phyloP scores from a whole-genome alignment of 2,113 vertebrate genomes.

The Phyllostomus hastatus region DNA sequence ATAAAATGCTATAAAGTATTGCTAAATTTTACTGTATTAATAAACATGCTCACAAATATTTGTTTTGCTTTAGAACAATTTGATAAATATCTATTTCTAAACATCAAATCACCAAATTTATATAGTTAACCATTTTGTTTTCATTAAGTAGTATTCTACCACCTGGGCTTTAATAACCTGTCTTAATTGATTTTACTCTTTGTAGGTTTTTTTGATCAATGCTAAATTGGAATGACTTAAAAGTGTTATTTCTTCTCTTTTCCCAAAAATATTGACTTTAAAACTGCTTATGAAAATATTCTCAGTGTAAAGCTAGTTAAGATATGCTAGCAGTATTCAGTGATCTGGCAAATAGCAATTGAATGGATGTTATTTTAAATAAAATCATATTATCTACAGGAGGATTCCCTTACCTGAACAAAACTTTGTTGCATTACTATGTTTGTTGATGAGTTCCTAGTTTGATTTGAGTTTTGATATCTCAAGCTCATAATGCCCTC shows the following conservation, averaged over 20 bases:
- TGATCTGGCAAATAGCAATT: not conserved
- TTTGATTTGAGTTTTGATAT: slow-evolving; percentile 33
- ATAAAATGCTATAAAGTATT: not conserved
- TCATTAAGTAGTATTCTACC: not conserved
- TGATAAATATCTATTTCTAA: not conserved
- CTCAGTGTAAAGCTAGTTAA: not conserved
- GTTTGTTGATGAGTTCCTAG: not conserved
- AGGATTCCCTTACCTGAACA: not conserved
- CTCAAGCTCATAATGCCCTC: not conserved
- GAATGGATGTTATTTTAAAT: not conserved
- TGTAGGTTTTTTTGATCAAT: not conserved
- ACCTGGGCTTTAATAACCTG: not conserved
- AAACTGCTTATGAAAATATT: not conserved
- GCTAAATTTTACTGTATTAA: not conserved
- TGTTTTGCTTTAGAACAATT: not conserved
- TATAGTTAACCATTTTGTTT: not conserved
- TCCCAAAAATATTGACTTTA: slow-evolving; percentile 4
- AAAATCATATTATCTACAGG: not conserved
- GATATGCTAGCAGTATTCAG: not conserved
- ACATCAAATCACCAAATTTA: not conserved
- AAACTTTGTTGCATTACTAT: not conserved
- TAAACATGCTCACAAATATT: not conserved
- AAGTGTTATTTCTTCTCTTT: not conserved
- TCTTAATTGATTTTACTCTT: not conserved
- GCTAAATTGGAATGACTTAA: not conserved